These are phyloP conservation scores for Eptatretus burgeri DNA, from an alignment of 2,113 vertebrate species.

Conservation along the genomic window DNA sequence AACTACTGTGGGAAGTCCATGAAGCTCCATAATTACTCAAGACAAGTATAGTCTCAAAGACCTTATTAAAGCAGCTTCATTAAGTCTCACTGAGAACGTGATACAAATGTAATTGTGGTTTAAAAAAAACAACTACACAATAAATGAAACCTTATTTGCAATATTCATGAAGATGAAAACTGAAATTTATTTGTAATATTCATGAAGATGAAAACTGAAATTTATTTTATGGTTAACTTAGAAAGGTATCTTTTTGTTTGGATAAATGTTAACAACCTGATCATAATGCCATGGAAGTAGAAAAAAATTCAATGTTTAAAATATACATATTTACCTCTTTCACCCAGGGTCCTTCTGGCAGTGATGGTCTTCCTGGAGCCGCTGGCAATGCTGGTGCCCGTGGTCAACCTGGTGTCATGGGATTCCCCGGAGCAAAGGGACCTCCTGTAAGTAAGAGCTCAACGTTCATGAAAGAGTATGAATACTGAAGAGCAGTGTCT, in stretches of 20 bases:
- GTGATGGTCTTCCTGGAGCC: background rate
- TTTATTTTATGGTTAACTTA: background rate
- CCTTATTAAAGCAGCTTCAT: too few species aligned
- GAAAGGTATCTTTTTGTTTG: background rate
- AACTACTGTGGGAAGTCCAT: too few species aligned
- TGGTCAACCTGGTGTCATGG: slow-evolving; percentile 5
- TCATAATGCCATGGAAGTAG: background rate
- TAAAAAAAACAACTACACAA: too few species aligned
- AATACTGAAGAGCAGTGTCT: too few species aligned
- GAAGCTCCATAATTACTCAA: too few species aligned
- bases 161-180: background rate
- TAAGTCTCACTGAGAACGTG: too few species aligned
- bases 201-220: background rate
- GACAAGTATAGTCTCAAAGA: too few species aligned
- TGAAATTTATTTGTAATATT: background rate
- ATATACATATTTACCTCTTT: background rate
- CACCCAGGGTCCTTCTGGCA: background rate
- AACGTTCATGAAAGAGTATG: too few species aligned
- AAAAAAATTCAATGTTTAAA: background rate
- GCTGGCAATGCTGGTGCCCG: background rate
- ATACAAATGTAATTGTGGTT: too few species aligned
- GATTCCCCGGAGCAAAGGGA: slow-evolving; percentile 1
- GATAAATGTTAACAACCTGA: background rate
- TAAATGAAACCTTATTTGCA: too few species aligned
- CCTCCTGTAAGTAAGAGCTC: background rate